A percentile compares a stretch with the other conserved stretches of the same genome.
phyloP scores from a whole-genome alignment of 2,113 vertebrate species.

The Dipodomys spectabilis region DNA sequence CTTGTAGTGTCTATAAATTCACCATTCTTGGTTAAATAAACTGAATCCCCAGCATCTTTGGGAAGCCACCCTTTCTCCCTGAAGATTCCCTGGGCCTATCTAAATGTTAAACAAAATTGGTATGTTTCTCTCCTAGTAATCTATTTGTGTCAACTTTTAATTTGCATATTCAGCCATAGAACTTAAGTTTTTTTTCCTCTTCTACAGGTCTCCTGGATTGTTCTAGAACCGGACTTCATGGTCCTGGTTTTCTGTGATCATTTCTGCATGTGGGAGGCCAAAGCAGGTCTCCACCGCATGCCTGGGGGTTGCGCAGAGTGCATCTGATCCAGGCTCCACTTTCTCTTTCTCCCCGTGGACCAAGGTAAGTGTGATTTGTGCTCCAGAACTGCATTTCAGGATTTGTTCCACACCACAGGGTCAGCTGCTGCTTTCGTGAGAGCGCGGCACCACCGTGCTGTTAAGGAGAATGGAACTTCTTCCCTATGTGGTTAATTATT shows the following conservation, averaged over 20 bases:
- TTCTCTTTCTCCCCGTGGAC: background rate
- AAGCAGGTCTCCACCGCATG: accelerated
- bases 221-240: background rate
- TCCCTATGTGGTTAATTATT: background rate
- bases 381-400: background rate
- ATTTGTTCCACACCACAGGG: background rate
- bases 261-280: background rate
- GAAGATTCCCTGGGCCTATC: background rate
- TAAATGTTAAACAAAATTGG: background rate
- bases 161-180: background rate
- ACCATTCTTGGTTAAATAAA: background rate
- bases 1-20: background rate
- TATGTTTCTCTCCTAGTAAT: background rate
- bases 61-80: background rate
- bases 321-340: background rate
- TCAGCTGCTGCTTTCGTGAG: background rate
- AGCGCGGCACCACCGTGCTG: background rate
- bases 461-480: background rate
- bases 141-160: background rate
- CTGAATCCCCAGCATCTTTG: background rate
- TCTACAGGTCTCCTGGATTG: background rate
- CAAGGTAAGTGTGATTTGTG: background rate
- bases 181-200: background rate
- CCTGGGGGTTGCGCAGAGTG: background rate
- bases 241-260: background rate